Evolutionary conservation across 1,140 invertebrate species (phyloP).

Genomic region (Magallana gigas): DNA sequence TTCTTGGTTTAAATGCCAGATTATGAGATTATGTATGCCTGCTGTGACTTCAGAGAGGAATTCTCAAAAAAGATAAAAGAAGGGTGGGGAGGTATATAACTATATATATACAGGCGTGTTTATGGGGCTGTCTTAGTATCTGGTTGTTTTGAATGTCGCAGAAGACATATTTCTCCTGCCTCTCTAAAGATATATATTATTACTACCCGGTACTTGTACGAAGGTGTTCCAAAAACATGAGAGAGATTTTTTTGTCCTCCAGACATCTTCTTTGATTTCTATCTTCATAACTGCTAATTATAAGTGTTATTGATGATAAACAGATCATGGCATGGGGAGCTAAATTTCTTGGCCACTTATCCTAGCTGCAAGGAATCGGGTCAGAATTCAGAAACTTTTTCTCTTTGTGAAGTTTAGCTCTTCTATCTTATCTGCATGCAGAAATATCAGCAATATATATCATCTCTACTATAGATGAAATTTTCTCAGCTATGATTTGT

Average conservation of each 20-base stretch:
- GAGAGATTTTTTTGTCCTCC: not conserved
- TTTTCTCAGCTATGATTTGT: too few species aligned
- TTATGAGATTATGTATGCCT: not conserved
- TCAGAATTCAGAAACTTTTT: not conserved
- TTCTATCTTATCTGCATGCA: not conserved
- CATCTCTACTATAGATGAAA: too few species aligned
- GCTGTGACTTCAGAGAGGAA: conserved; percentile 1
- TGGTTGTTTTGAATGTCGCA: conserved; percentile 23
- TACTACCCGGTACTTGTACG: not conserved
- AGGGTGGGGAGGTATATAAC: not conserved
- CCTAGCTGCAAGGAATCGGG: not conserved
- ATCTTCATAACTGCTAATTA: conserved; percentile 36
- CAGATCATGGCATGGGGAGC: not conserved
- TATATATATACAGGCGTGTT: not conserved
- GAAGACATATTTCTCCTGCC: not conserved
- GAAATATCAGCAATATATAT: not conserved
- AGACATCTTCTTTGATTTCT: conserved; percentile 24
- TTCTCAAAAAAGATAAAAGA: not conserved
- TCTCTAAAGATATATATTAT: conserved; percentile 20
- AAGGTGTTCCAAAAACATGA: conserved; percentile 25
- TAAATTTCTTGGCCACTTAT: conserved; percentile 4
- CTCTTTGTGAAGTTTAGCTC: not conserved
- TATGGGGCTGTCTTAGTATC: not conserved
- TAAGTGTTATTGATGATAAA: conserved; percentile 30
- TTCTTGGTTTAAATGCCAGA: not conserved